Base-by-base conservation (phyloP, 2,888 invertebrate genomes). In the Zygaena filipendulae region DNA sequence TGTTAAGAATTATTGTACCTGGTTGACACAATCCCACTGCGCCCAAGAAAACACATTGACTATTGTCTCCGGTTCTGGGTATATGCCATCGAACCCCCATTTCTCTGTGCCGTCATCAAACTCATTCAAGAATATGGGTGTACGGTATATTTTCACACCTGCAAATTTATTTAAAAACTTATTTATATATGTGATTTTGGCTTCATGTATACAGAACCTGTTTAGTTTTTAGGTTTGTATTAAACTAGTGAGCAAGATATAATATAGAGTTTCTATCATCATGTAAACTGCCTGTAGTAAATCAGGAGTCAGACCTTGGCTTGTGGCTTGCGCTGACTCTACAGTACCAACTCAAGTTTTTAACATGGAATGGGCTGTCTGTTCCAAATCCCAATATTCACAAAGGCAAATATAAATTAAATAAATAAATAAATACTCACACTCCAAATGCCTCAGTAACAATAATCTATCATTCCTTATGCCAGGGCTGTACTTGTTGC, bases 21-120 rank as follows among this genome's bases (percentile, higher is more conserved):
- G 81, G 63, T 88, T 85, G 7, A 81, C 69, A 34, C 89, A 84
- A 54, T 92, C 91, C 92, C 92, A 93, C 47, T 93, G 93, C 0
- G 91, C 91, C 92, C 92, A 94, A 19, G 88, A 86, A 50, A 92
- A 92, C 22, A 84, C 84, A 50, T 85, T 85, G 2, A 90, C 88
- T 38, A 85, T 67, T 4, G 69, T 77, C 45, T 85, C 85, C 3
- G 82, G 77, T 12, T 80, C 72, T 0, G 83, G 49, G 9, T 82
- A 68, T 9, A 74, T 72, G 1, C 75, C 77, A 47, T 84, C 84
- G 38, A 84, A 72, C 8, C 74, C 71, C 84, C 84, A 84, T 35
- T 72, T 75, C 22, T 80, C 79, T 1, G 70, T 58, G 2, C 75
- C 74, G 50, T 79, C 79, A 13, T 75, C 74, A 52, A 58, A 67